phyloP scores from a whole-genome alignment of 1,140 invertebrate species.

The Chlorops oryzae region DNA sequence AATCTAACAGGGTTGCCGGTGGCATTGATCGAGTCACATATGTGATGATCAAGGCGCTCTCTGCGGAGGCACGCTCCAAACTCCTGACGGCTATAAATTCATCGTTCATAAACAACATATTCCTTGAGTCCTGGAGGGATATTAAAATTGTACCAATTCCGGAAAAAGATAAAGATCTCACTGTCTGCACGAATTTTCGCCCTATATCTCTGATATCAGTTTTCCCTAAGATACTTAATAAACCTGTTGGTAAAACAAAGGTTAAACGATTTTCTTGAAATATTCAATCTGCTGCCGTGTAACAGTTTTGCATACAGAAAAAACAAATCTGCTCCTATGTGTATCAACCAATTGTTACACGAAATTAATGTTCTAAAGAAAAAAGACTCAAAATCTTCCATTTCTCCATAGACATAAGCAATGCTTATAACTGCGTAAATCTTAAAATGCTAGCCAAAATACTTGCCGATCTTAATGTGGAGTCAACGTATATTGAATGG shows the following conservation, averaged over 20 bases:
- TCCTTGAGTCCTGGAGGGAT: not conserved
- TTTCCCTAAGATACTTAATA: not conserved
- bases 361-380: not conserved
- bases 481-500: not conserved
- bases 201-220: slow-evolving; percentile 1
- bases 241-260: not conserved
- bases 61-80: not conserved
- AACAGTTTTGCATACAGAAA: slow-evolving; percentile 4
- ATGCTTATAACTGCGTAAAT: slow-evolving; percentile 1
- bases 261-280: not conserved
- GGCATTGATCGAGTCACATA: no score
- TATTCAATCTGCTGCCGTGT: not conserved
- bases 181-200: not conserved
- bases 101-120: not conserved
- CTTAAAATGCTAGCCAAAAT: not conserved
- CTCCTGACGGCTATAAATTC: not conserved
- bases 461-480: not conserved
- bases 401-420: not conserved
- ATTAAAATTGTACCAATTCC: not conserved
- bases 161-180: slow-evolving; percentile 1
- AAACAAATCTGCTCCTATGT: not conserved
- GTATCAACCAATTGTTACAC: slow-evolving; percentile 1
- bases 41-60: not conserved
- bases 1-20: not conserved
- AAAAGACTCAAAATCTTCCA: not conserved